Percentiles rank a stretch among this genome's conserved stretches.
phyloP scores from a whole-genome alignment of 2,888 invertebrate genomes.

The Ethmia dodecea region DNA sequence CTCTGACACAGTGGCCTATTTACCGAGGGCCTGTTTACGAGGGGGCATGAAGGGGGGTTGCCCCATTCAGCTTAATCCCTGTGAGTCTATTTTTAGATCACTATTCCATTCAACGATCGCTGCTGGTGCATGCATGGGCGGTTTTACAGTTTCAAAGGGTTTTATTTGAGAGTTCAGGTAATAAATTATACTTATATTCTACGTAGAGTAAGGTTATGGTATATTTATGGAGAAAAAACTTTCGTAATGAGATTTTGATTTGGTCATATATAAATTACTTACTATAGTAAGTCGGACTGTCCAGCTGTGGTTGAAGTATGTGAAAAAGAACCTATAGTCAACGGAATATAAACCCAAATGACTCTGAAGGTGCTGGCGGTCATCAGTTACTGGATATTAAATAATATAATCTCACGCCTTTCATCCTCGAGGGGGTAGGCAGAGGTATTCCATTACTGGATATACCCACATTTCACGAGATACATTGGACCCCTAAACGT shows the following conservation, averaged over 20 bases:
- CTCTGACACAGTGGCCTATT: slow-evolving; percentile 64
- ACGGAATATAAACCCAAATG: too few species aligned
- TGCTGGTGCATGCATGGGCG: not conserved
- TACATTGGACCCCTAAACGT: too few species aligned
- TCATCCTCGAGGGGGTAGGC: too few species aligned
- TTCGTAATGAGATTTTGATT: not conserved
- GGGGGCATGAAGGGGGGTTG: slow-evolving; percentile 25
- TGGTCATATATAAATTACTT: not conserved
- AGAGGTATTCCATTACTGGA: too few species aligned
- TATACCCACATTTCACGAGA: too few species aligned
- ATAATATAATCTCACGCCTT: too few species aligned
- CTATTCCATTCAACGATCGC: slow-evolving; percentile 58
- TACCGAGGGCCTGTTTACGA: slow-evolving; percentile 19
- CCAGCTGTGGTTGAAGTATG: too few species aligned
- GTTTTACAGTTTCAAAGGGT: not conserved
- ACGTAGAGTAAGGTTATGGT: not conserved
- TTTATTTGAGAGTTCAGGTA: not conserved
- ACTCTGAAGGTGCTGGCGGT: too few species aligned
- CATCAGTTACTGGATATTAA: too few species aligned
- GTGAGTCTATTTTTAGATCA: slow-evolving; percentile 56
- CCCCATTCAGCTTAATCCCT: slow-evolving; percentile 63
- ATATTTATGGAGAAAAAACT: not conserved
- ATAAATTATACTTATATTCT: not conserved
- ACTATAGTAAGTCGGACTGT: too few species aligned
- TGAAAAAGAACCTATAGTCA: too few species aligned